Evolutionary conservation across 1,140 invertebrate species (phyloP).

Genomic region (Himalopsyche phryganea): DNA sequence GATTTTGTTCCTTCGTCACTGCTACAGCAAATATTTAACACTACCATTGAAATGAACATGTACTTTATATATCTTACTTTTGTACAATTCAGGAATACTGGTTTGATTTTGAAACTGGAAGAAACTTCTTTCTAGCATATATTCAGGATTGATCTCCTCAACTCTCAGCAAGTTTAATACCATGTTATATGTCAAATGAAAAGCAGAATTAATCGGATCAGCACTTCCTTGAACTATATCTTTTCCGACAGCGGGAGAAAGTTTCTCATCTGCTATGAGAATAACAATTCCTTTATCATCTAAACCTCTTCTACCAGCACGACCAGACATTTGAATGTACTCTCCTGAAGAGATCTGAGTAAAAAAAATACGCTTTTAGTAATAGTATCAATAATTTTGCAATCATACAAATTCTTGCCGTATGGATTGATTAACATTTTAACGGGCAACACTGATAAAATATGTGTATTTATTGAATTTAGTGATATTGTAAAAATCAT

Average conservation of each 20-base stretch:
- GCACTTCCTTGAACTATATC: slow-evolving; percentile 88
- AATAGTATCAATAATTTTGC: too few species aligned
- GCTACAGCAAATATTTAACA: too few species aligned
- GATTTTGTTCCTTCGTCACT: too few species aligned
- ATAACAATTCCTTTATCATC: slow-evolving; percentile 99
- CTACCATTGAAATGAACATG: too few species aligned
- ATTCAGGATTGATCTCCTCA: slow-evolving; percentile 99
- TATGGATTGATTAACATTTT: too few species aligned
- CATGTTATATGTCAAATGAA: slow-evolving; percentile 99
- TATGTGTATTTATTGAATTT: too few species aligned
- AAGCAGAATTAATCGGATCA: slow-evolving; percentile 97
- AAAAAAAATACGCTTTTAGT: slow-evolving; percentile 6
- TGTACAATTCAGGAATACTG: slow-evolving; percentile 82
- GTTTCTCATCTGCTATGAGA: slow-evolving; percentile 97
- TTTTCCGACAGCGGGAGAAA: slow-evolving; percentile 80
- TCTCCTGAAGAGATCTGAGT: slow-evolving; percentile 88
- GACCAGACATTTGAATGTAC: slow-evolving; percentile 99
- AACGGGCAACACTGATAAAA: too few species aligned
- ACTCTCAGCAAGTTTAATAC: slow-evolving; percentile 94
- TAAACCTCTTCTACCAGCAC: slow-evolving; percentile 93
- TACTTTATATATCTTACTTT: slow-evolving; percentile 64
- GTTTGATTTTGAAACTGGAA: slow-evolving; percentile 99
- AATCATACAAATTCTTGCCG: too few species aligned
- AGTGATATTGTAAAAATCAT: too few species aligned
- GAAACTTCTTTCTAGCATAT: slow-evolving; percentile 98